These are phyloP conservation scores for Zapus hudsonius DNA, from an alignment of 2,113 vertebrate genomes.

Conservation along the genomic window DNA sequence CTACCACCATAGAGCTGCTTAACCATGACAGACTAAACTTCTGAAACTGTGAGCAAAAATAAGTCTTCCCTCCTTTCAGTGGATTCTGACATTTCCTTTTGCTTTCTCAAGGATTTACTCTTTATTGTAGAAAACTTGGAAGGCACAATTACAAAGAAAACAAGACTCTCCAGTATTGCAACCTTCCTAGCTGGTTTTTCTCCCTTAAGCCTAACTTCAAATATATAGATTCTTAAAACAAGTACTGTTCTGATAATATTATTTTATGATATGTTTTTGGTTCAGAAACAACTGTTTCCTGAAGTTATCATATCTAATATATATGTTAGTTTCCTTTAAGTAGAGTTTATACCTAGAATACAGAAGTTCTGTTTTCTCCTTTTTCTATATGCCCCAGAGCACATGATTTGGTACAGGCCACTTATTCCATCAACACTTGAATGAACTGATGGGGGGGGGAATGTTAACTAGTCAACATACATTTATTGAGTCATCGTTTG, in stretches of 20 bases:
- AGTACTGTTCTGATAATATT: not conserved
- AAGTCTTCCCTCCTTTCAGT: not conserved
- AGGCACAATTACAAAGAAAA: conserved; percentile 12
- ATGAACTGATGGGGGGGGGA: not conserved
- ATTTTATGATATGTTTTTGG: not conserved
- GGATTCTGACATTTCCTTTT: not conserved
- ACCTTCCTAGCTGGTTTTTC: not conserved
- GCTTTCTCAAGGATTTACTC: not conserved
- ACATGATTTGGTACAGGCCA: not conserved
- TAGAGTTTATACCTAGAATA: conserved; percentile 8
- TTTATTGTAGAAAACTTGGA: not conserved
- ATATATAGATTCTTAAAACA: not conserved
- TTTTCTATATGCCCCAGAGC: not conserved
- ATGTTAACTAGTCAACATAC: not conserved
- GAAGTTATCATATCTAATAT: not conserved
- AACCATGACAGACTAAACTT: not conserved
- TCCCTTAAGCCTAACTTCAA: not conserved
- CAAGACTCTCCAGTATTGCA: not conserved
- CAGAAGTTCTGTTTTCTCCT: not conserved
- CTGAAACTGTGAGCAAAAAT: not conserved
- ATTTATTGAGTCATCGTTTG: not conserved
- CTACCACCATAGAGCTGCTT: not conserved
- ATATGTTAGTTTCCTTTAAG: not conserved
- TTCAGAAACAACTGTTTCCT: not conserved
- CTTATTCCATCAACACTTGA: not conserved